Evolutionary conservation across 2,113 vertebrate genomes (phyloP).

Genomic region (Lasiurus cinereus): DNA sequence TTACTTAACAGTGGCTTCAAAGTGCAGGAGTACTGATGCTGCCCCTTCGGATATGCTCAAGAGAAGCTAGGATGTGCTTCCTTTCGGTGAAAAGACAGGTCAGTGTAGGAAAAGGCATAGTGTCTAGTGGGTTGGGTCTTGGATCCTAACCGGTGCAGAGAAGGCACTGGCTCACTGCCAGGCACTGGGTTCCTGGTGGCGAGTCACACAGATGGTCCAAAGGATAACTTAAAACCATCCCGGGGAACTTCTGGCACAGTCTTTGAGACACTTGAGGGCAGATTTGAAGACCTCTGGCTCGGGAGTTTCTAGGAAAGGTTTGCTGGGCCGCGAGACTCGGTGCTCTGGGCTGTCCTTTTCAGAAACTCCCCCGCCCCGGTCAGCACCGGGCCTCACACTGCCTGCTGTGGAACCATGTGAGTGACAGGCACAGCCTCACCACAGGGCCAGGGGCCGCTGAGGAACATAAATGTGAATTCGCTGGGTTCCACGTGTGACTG

Average conservation of each 20-base stretch:
- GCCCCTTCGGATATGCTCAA: background rate
- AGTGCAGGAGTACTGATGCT: background rate
- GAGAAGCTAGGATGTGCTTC: background rate
- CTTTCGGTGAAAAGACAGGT: background rate
- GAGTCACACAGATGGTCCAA: background rate
- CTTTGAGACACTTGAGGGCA: background rate
- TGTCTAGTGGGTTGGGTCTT: background rate
- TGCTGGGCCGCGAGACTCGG: background rate
- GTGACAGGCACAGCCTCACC: background rate
- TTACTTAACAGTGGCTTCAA: background rate
- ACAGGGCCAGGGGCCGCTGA: background rate
- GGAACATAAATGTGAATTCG: background rate
- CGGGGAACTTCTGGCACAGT: rapidly evolving
- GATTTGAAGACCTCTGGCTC: background rate
- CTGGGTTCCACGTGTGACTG: background rate
- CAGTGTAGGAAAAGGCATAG: background rate
- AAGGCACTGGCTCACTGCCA: background rate
- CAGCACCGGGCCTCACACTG: background rate
- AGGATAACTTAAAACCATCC: background rate
- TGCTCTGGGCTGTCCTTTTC: background rate
- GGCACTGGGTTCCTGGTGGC: background rate
- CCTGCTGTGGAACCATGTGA: rapidly evolving
- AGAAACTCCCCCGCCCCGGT: background rate
- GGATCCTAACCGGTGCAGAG: no score
- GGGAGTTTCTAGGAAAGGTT: background rate